A percentile compares a stretch with the other conserved stretches of the same genome.
These are phyloP conservation scores for Malurus splendens DNA, from an alignment of 2,797 vertebrate species.

Conservation along the genomic window DNA sequence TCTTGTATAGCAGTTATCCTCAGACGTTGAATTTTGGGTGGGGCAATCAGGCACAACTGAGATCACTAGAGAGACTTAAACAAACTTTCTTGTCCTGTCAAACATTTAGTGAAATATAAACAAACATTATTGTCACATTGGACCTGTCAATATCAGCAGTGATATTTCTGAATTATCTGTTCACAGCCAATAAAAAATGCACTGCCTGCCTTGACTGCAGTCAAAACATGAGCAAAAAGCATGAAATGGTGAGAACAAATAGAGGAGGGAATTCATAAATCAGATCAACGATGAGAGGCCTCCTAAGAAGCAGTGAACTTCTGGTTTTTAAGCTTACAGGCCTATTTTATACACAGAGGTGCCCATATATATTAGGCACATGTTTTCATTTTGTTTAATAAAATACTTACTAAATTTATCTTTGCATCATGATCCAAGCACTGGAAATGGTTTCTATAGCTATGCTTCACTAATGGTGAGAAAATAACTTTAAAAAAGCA, in stretches of 20 bases:
- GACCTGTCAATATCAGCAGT: background rate
- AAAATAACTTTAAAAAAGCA: constrained; percentile 6
- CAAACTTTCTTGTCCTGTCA: background rate
- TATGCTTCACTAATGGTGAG: background rate
- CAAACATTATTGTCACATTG: background rate
- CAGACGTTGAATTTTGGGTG: background rate
- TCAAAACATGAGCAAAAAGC: background rate
- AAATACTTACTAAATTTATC: background rate
- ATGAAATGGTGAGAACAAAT: background rate
- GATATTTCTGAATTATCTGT: background rate
- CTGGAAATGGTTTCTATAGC: background rate
- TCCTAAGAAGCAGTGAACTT: background rate
- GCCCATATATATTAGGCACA: background rate
- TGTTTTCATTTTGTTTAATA: background rate
- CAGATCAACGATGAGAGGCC: background rate
- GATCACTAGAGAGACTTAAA: background rate
- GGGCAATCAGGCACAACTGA: background rate
- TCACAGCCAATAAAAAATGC: background rate
- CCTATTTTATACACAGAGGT: background rate
- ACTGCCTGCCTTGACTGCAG: background rate
- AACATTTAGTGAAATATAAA: background rate
- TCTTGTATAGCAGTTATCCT: background rate
- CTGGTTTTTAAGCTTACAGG: background rate
- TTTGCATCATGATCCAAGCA: background rate
- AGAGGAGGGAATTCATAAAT: background rate